These are phyloP conservation scores for Empidonax traillii DNA, from an alignment of 2,113 vertebrate species.

Conservation along the genomic window DNA sequence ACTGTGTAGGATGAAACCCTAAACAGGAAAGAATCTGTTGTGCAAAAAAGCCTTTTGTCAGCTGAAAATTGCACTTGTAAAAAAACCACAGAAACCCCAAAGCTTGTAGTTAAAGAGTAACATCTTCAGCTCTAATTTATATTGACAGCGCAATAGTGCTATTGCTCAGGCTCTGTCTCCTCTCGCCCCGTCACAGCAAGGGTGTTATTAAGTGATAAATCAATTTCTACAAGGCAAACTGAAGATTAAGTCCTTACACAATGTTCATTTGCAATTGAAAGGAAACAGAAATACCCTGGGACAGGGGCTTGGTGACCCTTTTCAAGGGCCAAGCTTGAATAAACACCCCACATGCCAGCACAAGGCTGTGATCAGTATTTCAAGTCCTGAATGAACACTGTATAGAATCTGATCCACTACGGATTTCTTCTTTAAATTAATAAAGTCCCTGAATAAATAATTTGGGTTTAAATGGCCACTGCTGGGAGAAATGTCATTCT, in stretches of 20 bases:
- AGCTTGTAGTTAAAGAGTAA: slow-evolving; percentile 35
- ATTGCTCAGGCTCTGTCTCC: slow-evolving; percentile 19
- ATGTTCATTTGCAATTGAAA: slow-evolving; percentile 36
- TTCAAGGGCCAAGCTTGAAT: neutral
- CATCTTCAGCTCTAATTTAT: slow-evolving; percentile 59
- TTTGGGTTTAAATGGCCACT: neutral
- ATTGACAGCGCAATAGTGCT: slow-evolving; percentile 36
- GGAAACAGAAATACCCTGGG: neutral
- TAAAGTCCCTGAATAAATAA: neutral
- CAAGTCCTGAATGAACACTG: neutral
- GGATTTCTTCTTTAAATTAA: neutral
- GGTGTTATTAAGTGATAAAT: slow-evolving; percentile 59
- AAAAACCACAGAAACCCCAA: slow-evolving; percentile 10
- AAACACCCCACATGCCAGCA: neutral
- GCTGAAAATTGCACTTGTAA: slow-evolving; percentile 47
- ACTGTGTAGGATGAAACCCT: slow-evolving; percentile 28
- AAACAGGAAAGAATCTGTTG: slow-evolving; percentile 50
- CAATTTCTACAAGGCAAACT: slow-evolving; percentile 48
- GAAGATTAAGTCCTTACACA: slow-evolving; percentile 12
- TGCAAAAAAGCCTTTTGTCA: slow-evolving; percentile 58
- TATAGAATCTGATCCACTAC: neutral
- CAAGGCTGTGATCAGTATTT: neutral
- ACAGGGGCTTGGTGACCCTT: neutral
- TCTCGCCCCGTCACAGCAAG: slow-evolving; percentile 1
- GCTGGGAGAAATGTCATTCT: neutral